Base-by-base conservation (phyloP, 2,888 invertebrate genomes). In the Tipula lateralis region DNA sequence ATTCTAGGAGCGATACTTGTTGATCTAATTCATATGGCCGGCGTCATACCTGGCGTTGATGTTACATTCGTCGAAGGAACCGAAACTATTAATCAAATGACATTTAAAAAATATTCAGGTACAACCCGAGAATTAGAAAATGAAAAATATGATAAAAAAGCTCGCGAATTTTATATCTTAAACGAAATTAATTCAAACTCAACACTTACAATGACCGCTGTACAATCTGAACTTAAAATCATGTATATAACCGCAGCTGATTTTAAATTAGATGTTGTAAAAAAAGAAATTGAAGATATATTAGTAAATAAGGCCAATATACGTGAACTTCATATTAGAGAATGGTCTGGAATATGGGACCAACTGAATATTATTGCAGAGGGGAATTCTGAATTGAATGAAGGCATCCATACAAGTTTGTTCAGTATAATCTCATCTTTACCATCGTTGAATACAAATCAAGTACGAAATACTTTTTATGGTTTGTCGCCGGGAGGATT, bases 381-480 rank as follows among this genome's bases (percentile, higher is more conserved):
- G 12, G 84, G 84, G 9, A 82, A 84, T 32, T 2, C 16, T 19
- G 30, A 34, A 66, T 9, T 66, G 2, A 66, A 66, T 66, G 66
- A 85, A 44, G 88, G 87, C 32, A 91, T 92, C 0, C 91, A 92
- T 85, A 92, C 92, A 0, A 92, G 92, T 82, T 91, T 93, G 89
- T 93, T 92, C 87, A 93, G 92, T 86, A 90, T 92, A 86, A 89
- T 92, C 83, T 93, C 92, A 85, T 92, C 93, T 0, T 87, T 93
- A 85, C 93, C 93, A 0, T 91, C 93, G 0, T 89, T 90, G 7
- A 86, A 89, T 7, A 91, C 91, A 0, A 89, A 91, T 86, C 91
- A 92, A 83, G 89, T 89, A 0, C 88, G 89, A 0, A 91, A 89
- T 24, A 88, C 89, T 0, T 93, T 89, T 87, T 93, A 88, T 84